Conservation (phyloP, 2,113 vertebrate species). For the Thunnus thynnus region DNA sequence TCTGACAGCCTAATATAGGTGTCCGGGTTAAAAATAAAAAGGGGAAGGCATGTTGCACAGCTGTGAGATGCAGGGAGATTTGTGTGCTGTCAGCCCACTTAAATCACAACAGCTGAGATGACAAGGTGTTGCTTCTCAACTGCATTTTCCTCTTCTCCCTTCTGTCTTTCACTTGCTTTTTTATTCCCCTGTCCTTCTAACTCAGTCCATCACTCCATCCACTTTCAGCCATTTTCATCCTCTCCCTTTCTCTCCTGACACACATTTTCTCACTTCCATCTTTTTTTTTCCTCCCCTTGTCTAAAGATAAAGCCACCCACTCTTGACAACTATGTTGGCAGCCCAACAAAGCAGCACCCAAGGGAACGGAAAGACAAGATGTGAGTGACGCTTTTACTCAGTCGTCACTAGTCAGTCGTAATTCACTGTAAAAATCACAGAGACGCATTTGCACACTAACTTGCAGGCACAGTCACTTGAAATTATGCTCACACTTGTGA, state of each 20-base stretch:
- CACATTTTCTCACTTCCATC: conserved; percentile 46
- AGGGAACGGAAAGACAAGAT: conserved; percentile 47
- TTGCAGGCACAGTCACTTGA: neutral
- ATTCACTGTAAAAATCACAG: conserved; percentile 36
- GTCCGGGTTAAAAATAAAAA: conserved; percentile 87
- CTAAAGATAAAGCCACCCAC: conserved; percentile 66
- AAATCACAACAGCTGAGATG: conserved; percentile 92
- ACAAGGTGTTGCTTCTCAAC: conserved; percentile 67
- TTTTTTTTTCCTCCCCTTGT: conserved; percentile 12
- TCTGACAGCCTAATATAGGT: conserved; percentile 71
- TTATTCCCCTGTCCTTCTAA: conserved; percentile 7
- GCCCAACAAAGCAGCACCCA: conserved; percentile 48
- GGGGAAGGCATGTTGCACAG: conserved; percentile 85
- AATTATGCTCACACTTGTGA: conserved; percentile 12
- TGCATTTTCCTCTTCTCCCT: conserved; percentile 52
- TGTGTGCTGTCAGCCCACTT: conserved; percentile 83
- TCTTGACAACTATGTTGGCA: conserved; percentile 52
- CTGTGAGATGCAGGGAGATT: conserved; percentile 86
- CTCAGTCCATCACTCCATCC: conserved; percentile 27
- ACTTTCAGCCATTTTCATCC: conserved; percentile 14
- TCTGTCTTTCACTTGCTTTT: conserved; percentile 27
- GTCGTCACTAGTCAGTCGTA: conserved; percentile 42
- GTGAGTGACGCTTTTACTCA: conserved; percentile 23
- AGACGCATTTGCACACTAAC: conserved; percentile 9
- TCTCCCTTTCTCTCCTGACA: conserved; percentile 19